These are phyloP conservation scores for Dinocampus coccinellae DNA, from an alignment of 2,888 invertebrate species.

Conservation along the genomic window DNA sequence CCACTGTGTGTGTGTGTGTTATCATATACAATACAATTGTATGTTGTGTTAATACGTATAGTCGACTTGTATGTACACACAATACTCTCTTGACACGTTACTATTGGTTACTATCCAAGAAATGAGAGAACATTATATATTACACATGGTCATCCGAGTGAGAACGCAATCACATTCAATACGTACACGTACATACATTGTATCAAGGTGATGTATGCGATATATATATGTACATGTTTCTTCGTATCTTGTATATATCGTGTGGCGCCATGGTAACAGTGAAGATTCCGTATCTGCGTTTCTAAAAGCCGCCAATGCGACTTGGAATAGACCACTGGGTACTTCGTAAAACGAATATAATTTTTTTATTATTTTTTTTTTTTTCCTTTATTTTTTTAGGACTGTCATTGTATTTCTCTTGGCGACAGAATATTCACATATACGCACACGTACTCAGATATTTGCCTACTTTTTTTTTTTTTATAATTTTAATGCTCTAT, in stretches of 20 bases:
- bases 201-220: not conserved
- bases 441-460: not conserved
- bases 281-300: conserved; percentile 23
- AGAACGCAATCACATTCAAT: not conserved
- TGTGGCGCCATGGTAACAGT: conserved; percentile 31
- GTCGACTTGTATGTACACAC: not conserved
- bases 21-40: not conserved
- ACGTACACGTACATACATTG: not conserved
- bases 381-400: too few relatives aligned
- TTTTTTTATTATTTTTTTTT: too few relatives aligned
- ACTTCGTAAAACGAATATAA: not conserved
- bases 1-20: not conserved
- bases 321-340: conserved; percentile 29
- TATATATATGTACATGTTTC: not conserved
- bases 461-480: not conserved
- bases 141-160: not conserved
- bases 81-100: not conserved
- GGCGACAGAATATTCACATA: not conserved
- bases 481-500: not conserved
- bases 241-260: not conserved
- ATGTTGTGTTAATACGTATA: too few relatives aligned
- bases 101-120: not conserved
- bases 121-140: not conserved
- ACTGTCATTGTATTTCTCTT: not conserved
- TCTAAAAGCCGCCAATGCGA: conserved; percentile 20